Evolutionary conservation across 2,113 vertebrate species (phyloP).

Genomic region (Malurus melanocephalus): DNA sequence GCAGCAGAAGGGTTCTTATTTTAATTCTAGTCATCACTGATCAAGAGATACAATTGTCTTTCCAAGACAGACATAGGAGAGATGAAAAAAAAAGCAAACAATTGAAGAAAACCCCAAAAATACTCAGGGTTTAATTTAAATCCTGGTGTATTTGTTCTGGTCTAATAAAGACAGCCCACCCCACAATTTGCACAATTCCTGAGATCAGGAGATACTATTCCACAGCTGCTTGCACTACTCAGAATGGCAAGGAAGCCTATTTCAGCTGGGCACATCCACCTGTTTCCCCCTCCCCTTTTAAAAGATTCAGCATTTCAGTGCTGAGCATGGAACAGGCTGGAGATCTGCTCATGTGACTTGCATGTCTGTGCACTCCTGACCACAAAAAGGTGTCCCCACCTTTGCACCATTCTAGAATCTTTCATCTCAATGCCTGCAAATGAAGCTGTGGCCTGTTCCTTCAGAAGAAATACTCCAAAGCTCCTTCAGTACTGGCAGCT

Average conservation of each 20-base stretch:
- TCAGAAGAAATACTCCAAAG: neutral
- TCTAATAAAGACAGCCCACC: neutral
- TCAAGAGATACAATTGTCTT: neutral
- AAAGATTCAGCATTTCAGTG: neutral
- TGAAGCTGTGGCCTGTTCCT: neutral
- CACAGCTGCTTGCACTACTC: neutral
- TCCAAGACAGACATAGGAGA: neutral
- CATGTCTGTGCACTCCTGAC: neutral
- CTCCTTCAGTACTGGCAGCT: neutral
- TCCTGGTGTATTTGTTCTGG: neutral
- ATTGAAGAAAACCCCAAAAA: neutral
- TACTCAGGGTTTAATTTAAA: neutral
- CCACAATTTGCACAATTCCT: neutral
- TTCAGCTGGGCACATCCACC: neutral
- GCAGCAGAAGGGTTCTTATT: constrained; percentile 27
- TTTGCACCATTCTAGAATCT: neutral
- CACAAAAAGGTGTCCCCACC: neutral
- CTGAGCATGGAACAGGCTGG: neutral
- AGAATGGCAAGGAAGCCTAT: neutral
- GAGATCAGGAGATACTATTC: neutral
- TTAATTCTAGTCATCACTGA: neutral
- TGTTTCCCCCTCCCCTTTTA: neutral
- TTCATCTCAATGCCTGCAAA: neutral
- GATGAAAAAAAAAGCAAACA: neutral
- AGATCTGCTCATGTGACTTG: neutral